Conservation (phyloP, 1,140 invertebrate genomes). For the Diachasmimorpha longicaudata region DNA sequence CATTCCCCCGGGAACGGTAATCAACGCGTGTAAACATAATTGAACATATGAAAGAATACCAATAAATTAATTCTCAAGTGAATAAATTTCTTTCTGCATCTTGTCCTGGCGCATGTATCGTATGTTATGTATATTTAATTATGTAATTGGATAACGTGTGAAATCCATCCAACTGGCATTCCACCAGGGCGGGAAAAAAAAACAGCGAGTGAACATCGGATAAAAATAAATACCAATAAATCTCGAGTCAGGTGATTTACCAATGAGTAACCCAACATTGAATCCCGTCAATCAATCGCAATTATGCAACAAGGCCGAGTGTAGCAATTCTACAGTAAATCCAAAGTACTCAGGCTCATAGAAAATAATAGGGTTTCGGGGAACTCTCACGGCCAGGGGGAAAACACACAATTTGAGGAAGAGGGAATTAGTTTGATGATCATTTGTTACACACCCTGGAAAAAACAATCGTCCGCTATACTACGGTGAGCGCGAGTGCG, state of each 20-base stretch:
- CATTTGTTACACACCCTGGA: not conserved
- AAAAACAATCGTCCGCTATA: not conserved
- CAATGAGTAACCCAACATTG: not conserved
- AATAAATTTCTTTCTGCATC: too few relatives aligned
- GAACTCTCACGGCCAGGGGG: not conserved
- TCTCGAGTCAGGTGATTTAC: not conserved
- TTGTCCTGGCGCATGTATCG: too few relatives aligned
- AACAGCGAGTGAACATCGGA: not conserved
- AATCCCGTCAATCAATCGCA: not conserved
- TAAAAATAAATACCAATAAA: not conserved
- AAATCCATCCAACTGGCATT: too few relatives aligned
- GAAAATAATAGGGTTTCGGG: not conserved
- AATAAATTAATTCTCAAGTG: too few relatives aligned
- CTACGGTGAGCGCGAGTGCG: not conserved
- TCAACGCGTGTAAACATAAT: too few relatives aligned
- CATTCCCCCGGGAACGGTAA: too few relatives aligned
- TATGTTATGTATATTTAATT: too few relatives aligned
- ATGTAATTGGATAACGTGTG: too few relatives aligned
- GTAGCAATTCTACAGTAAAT: not conserved
- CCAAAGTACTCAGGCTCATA: not conserved
- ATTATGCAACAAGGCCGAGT: slow-evolving; percentile 5
- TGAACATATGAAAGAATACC: too few relatives aligned
- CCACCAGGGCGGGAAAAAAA: not conserved
- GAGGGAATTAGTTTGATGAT: not conserved
- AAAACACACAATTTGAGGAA: not conserved